A percentile compares a stretch with the other conserved stretches of the same genome.
Conservation (phyloP, 2,797 vertebrate species). For the Gouania willdenowi region DNA sequence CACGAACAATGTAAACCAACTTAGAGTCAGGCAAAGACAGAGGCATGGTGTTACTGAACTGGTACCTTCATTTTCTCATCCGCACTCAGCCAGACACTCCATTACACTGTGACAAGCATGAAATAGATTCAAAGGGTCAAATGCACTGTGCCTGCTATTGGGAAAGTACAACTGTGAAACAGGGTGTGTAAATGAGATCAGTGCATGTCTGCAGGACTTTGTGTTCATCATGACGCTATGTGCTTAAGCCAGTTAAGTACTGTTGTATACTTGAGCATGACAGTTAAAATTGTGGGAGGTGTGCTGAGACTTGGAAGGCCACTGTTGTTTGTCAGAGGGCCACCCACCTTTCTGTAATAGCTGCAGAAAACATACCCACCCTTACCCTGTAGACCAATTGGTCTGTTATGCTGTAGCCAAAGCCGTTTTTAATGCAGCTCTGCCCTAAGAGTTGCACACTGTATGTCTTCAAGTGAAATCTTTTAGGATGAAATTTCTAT, state of each 20-base stretch:
- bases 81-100: constrained; percentile 45
- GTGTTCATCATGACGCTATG: constrained; percentile 18
- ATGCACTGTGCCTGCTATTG: constrained; percentile 36
- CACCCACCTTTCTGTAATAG: constrained; percentile 31
- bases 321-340: constrained; percentile 47
- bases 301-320: constrained; percentile 50
- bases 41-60: constrained; percentile 35
- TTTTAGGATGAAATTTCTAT: no score
- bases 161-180: constrained; percentile 31
- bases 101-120: constrained; percentile 60
- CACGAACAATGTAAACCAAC: constrained; percentile 46
- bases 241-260: constrained; percentile 46
- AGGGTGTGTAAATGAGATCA: constrained; percentile 50
- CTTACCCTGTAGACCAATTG: constrained; percentile 11
- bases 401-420: background rate
- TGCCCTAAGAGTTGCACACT: no score
- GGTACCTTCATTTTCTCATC: constrained; percentile 17
- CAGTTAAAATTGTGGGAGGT: constrained; percentile 60
- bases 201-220: constrained; percentile 16
- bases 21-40: constrained; percentile 33
- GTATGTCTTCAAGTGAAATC: no score
- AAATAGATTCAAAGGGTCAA: constrained; percentile 61
- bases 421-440: no score
- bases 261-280: constrained; percentile 42
- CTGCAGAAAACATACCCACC: constrained; percentile 10